Percentiles rank a stretch among this genome's conserved stretches.
Evolutionary conservation across 2,113 vertebrate genomes (phyloP).

Genomic region (Eudorcas thomsonii): DNA sequence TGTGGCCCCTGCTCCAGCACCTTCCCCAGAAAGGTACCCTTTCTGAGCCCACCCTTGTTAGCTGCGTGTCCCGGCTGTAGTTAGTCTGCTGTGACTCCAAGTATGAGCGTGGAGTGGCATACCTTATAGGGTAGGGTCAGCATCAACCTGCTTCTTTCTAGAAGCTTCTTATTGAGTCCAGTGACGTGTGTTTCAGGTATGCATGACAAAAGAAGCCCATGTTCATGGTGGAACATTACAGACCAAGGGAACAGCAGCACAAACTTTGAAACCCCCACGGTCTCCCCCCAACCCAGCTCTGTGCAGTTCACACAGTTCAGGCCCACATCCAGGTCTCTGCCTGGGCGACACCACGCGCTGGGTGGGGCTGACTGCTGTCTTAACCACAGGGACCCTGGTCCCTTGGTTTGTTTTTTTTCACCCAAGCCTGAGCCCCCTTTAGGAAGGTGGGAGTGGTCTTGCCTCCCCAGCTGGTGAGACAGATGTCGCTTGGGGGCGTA

Average conservation of each 20-base stretch:
- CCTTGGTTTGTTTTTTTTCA: background rate
- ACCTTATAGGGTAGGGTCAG: background rate
- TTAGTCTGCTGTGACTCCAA: background rate
- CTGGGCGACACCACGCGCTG: background rate
- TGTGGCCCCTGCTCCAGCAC: background rate
- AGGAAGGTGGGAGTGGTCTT: background rate
- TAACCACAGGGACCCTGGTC: background rate
- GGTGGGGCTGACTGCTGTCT: background rate
- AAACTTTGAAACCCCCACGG: background rate
- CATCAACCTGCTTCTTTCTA: background rate
- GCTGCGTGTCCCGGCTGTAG: fast-evolving
- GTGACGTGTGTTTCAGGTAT: fast-evolving
- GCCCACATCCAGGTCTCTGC: background rate
- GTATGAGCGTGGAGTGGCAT: background rate
- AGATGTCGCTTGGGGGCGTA: background rate
- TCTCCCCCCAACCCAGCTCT: no score
- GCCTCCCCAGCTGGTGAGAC: background rate
- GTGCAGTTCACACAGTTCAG: background rate
- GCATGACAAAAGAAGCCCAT: fast-evolving
- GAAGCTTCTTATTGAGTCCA: background rate
- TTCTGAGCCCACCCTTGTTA: background rate
- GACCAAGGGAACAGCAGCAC: background rate
- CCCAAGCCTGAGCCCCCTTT: background rate
- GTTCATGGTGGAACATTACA: background rate
- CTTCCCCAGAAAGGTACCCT: background rate